Percentiles rank a stretch among this genome's conserved stretches.
Conservation (phyloP, 2,113 vertebrate genomes). For the Terrapene triunguis region DNA sequence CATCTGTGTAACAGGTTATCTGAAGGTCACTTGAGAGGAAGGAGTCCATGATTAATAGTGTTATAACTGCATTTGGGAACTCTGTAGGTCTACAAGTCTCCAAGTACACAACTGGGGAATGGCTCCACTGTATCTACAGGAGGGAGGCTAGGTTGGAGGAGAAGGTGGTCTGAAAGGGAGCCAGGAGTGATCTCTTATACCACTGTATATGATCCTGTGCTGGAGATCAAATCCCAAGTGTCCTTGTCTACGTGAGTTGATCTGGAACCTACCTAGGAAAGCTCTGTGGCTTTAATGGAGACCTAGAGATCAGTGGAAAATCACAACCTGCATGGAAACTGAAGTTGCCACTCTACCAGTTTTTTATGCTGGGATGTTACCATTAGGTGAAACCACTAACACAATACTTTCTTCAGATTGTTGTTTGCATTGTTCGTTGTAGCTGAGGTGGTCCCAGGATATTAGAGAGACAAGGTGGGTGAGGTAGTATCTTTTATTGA, state of each 20-base stretch:
- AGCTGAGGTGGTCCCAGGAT: too few species aligned
- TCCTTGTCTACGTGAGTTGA: background rate
- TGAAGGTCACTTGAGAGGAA: background rate
- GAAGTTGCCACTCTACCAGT: conserved; percentile 11
- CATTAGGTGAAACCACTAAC: background rate
- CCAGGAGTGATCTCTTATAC: background rate
- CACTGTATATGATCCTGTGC: background rate
- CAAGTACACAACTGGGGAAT: background rate
- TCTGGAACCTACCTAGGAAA: background rate
- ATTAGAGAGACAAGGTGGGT: too few species aligned
- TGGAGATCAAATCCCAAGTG: background rate
- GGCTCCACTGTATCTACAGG: background rate
- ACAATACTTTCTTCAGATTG: background rate
- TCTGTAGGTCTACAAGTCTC: background rate
- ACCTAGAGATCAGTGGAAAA: background rate
- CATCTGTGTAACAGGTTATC: background rate
- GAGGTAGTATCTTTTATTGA: too few species aligned
- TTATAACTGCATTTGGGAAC: background rate
- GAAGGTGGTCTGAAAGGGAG: background rate
- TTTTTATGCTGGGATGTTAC: background rate
- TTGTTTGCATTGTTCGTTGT: too few species aligned
- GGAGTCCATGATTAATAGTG: background rate
- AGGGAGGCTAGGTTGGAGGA: background rate
- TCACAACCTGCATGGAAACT: background rate
- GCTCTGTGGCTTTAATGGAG: background rate